Conservation (phyloP, 2,888 invertebrate species). For the Tortricodes alternella region DNA sequence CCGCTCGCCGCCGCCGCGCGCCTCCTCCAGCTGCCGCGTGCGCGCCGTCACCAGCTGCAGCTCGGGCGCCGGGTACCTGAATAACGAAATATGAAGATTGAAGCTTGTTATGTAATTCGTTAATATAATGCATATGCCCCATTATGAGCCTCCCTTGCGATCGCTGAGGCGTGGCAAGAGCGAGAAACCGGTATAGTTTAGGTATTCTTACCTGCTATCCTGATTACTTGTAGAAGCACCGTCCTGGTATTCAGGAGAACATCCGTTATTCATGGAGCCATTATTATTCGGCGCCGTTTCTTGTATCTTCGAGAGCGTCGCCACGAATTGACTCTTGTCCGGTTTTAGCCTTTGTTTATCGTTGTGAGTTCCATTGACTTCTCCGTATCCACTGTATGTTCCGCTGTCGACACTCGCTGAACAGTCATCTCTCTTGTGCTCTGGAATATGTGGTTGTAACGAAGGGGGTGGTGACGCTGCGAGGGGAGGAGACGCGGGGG, state of each 20-base stretch:
- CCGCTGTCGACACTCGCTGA: constrained; percentile 76
- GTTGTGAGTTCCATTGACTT: constrained; percentile 65
- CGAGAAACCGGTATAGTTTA: too few relatives aligned
- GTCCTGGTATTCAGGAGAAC: constrained; percentile 59
- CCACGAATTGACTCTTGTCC: constrained; percentile 80
- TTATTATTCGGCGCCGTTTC: constrained; percentile 79
- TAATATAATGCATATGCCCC: too few relatives aligned
- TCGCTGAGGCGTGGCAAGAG: too few relatives aligned
- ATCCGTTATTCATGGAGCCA: constrained; percentile 73
- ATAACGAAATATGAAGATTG: too few relatives aligned
- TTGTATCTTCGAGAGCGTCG: constrained; percentile 85
- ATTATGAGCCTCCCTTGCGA: too few relatives aligned
- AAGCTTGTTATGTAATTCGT: too few relatives aligned
- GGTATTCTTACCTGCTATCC: constrained; percentile 66
- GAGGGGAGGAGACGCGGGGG: constrained; percentile 72
- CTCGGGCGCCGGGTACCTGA: constrained; percentile 73
- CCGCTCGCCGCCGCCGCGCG: constrained; percentile 84
- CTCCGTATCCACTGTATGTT: constrained; percentile 73
- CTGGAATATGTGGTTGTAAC: constrained; percentile 48
- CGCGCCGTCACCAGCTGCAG: constrained; percentile 88
- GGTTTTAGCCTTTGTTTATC: constrained; percentile 68
- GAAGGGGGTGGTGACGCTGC: constrained; percentile 85
- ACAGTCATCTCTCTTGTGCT: constrained; percentile 73
- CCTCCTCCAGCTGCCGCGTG: constrained; percentile 88
- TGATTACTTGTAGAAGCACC: constrained; percentile 65